Conservation (phyloP, 2,888 invertebrate species). For the Cryptocheilus praepositus region DNA sequence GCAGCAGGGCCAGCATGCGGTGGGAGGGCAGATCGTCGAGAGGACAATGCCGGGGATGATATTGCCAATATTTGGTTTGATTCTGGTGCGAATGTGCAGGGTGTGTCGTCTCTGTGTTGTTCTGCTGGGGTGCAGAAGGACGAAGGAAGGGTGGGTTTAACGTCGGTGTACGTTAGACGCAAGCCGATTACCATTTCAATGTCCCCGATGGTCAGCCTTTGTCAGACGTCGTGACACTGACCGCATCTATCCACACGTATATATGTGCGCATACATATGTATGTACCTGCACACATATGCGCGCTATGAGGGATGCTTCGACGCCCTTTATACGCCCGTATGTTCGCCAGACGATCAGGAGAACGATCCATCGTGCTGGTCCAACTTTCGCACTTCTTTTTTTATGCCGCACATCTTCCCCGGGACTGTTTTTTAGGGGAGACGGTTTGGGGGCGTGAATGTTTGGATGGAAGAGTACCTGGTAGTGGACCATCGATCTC, state of each 20-base stretch:
- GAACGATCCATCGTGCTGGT: no score
- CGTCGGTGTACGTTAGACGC: slow-evolving; percentile 66
- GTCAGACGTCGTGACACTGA: slow-evolving; percentile 63
- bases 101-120: slow-evolving; percentile 25
- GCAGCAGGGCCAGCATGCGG: slow-evolving; percentile 27
- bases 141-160: slow-evolving; percentile 8
- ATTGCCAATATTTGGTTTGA: slow-evolving; percentile 75
- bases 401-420: no score
- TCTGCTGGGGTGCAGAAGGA: background rate
- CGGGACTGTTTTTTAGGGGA: no score
- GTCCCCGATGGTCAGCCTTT: slow-evolving; percentile 67
- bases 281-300: background rate
- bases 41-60: slow-evolving; percentile 67
- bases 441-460: no score
- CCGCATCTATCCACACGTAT: slow-evolving; percentile 57
- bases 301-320: no score
- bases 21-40: slow-evolving; percentile 42
- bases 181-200: slow-evolving; percentile 73
- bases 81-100: slow-evolving; percentile 65
- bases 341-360: slow-evolving; percentile 12
- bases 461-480: no score
- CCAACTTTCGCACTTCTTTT: no score
- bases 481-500: no score
- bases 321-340: slow-evolving; percentile 1
- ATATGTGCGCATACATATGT: slow-evolving; percentile 21